Conservation (phyloP, 2,888 invertebrate species). For the Nephrotoma flavescens region DNA sequence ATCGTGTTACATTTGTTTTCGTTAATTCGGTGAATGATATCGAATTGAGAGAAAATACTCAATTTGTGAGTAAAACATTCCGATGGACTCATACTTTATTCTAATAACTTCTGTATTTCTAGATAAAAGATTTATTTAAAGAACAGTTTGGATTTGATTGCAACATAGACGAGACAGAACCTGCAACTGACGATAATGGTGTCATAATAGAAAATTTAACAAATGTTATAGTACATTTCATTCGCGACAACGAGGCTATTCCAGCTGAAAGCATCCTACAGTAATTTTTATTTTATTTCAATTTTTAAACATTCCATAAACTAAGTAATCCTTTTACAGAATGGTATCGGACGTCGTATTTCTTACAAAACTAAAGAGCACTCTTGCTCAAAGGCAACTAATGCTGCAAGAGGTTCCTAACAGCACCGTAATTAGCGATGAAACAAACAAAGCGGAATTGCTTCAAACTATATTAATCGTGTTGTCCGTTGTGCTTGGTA, state of each 20-base stretch:
- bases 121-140: constrained; percentile 27
- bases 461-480: constrained; percentile 38
- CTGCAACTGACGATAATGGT: constrained; percentile 32
- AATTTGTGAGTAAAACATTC: neutral
- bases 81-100: neutral
- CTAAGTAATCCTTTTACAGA: constrained; percentile 19
- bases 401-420: constrained; percentile 35
- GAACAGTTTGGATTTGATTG: constrained; percentile 38
- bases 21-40: constrained; percentile 35
- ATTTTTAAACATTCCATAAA: neutral
- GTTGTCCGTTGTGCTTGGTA: constrained; percentile 36
- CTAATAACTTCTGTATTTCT: neutral
- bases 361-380: constrained; percentile 30
- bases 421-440: constrained; percentile 19
- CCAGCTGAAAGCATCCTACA: constrained; percentile 34
- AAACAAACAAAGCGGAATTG: constrained; percentile 28
- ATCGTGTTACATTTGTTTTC: constrained; percentile 42
- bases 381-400: constrained; percentile 27
- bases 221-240: constrained; percentile 42
- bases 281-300: constrained; percentile 17
- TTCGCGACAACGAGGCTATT: constrained; percentile 37
- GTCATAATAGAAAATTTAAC: constrained; percentile 30
- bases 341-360: constrained; percentile 34
- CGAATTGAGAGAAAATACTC: constrained; percentile 13
- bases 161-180: constrained; percentile 37